Evolutionary conservation across 2,888 invertebrate genomes (phyloP).

Genomic region (Mythimna pallens): DNA sequence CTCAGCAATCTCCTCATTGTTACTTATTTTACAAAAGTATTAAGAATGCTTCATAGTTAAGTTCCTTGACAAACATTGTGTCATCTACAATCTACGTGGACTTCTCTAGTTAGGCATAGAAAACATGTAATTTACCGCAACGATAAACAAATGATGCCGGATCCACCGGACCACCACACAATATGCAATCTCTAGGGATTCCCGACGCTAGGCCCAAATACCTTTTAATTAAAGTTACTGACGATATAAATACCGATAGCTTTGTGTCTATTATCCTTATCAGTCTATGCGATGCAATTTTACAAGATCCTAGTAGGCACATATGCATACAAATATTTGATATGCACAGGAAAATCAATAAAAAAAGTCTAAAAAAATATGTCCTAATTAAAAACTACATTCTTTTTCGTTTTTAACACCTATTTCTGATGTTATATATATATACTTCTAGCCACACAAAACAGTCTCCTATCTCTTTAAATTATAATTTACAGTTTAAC

Average conservation of each 20-base stretch:
- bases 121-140: no score
- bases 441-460: no score
- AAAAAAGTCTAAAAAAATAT: no score
- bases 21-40: background rate
- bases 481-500: no score
- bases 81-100: no score
- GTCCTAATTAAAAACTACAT: no score
- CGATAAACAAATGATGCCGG: background rate
- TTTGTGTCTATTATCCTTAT: conserved; percentile 1
- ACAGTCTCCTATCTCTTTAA: no score
- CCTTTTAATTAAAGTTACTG: background rate
- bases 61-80: background rate
- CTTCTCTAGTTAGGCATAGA: no score
- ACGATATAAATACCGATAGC: background rate
- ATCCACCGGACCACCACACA: background rate
- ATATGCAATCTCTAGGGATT: background rate
- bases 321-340: background rate
- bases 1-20: no score
- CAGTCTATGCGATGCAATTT: background rate
- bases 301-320: background rate
- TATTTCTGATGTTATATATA: no score
- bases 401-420: no score
- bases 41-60: background rate
- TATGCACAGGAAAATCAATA: no score
- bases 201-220: background rate